phyloP scores from a whole-genome alignment of 2,888 invertebrate species.

The Zeuzera pyrina region DNA sequence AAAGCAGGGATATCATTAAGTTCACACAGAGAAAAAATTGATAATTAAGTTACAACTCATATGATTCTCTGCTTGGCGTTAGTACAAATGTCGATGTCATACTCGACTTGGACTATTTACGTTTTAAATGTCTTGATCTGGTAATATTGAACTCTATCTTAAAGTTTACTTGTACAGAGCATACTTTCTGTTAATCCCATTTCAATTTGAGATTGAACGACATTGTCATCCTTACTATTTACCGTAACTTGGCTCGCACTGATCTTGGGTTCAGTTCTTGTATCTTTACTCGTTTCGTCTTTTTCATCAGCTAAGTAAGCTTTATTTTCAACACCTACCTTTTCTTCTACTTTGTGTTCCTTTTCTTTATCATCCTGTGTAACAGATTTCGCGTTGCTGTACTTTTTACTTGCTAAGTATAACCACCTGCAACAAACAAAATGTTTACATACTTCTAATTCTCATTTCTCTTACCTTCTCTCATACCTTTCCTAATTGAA shows the following conservation, averaged over 20 bases:
- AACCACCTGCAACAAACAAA: conserved; percentile 73
- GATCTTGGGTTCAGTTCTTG: conserved; percentile 18
- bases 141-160: too few species aligned
- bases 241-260: conserved; percentile 14
- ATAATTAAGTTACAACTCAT: too few species aligned
- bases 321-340: conserved; percentile 51
- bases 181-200: conserved; percentile 56
- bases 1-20: too few species aligned
- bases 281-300: conserved; percentile 25
- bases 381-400: conserved; percentile 32
- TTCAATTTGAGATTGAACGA: conserved; percentile 52
- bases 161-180: conserved; percentile 50
- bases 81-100: too few species aligned
- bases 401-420: conserved; percentile 77
- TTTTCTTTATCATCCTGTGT: conserved; percentile 22
- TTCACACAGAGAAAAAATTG: too few species aligned
- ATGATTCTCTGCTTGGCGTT: too few species aligned
- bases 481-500: too few species aligned
- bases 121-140: too few species aligned
- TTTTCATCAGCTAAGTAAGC: conserved; percentile 58
- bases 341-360: conserved; percentile 22
- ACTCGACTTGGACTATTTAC: too few species aligned
- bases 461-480: too few species aligned
- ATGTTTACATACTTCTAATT: background rate
- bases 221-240: conserved; percentile 24